A percentile compares a stretch with the other conserved stretches of the same genome.
Conservation (phyloP, 2,113 vertebrate genomes). For the Hydrochoerus hydrochaeris region DNA sequence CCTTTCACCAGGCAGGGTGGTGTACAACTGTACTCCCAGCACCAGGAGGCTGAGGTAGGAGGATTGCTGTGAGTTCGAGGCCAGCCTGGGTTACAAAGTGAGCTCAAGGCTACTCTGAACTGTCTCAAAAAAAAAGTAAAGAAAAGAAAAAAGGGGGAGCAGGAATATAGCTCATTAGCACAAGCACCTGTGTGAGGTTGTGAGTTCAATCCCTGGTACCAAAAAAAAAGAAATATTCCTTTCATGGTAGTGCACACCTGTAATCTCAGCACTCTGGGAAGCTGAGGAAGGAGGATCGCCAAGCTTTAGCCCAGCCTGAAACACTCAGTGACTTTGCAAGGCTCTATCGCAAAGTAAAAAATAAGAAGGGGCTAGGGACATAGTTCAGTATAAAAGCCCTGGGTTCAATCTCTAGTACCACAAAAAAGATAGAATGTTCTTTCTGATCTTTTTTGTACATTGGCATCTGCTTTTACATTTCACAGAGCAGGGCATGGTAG, state of each 20-base stretch:
- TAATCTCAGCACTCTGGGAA: not conserved
- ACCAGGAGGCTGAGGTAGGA: not conserved
- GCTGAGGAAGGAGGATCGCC: not conserved
- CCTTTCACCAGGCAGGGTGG: not conserved
- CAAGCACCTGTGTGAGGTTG: no score
- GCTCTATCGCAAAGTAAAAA: not conserved
- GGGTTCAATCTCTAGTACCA: not conserved
- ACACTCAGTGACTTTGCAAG: not conserved
- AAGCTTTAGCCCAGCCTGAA: not conserved
- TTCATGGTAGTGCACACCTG: not conserved
- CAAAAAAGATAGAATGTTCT: not conserved
- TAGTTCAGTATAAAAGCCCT: not conserved
- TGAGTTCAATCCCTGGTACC: no score
- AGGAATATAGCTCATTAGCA: no score
- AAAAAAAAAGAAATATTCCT: not conserved
- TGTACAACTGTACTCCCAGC: not conserved
- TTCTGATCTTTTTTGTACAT: slow-evolving; percentile 40
- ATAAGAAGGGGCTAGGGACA: not conserved
- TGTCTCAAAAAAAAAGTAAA: no score
- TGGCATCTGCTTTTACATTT: not conserved
- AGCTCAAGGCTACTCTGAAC: no score
- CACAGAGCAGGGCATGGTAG: not conserved
- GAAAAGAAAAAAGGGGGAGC: no score
- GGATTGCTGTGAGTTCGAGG: not conserved
- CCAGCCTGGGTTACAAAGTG: no score